These are phyloP conservation scores for Drosophila sordidula DNA, from an alignment of 2,888 invertebrate genomes.

Conservation along the genomic window DNA sequence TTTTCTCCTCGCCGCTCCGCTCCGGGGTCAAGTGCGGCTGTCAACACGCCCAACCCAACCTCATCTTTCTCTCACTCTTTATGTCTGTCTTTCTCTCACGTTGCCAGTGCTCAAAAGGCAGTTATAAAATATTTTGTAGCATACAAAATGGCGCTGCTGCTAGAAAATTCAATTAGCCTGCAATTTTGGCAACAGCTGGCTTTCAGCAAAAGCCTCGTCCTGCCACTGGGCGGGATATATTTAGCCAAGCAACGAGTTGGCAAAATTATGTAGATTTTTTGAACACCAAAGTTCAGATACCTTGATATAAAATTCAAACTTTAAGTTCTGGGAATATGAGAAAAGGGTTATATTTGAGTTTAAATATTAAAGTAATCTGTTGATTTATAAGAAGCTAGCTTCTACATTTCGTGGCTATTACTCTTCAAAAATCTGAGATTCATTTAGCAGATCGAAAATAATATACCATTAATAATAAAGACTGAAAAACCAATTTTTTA, in stretches of 20 bases:
- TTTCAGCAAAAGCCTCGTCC: constrained; percentile 60
- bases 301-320: not conserved
- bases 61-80: constrained; percentile 3
- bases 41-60: constrained; percentile 35
- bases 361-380: no score
- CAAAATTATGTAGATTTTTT: constrained; percentile 8
- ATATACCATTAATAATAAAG: no score
- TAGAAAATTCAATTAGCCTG: constrained; percentile 80
- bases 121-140: constrained; percentile 75
- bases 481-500: no score
- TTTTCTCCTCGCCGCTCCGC: constrained; percentile 17
- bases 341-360: no score
- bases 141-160: constrained; percentile 81
- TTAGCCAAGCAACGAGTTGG: constrained; percentile 18
- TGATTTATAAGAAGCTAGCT: no score
- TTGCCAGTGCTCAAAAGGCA: constrained; percentile 45
- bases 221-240: constrained; percentile 10
- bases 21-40: constrained; percentile 57
- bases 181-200: constrained; percentile 79
- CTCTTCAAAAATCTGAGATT: no score
- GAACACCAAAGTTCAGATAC: constrained; percentile 5
- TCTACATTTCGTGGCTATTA: no score
- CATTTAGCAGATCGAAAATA: no score
- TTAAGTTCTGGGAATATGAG: no score
- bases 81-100: not conserved